Evolutionary conservation across 2,888 invertebrate genomes (phyloP), one percentile per base, ranked within the genome.

Genomic region (Synergus umbraculus): DNA sequence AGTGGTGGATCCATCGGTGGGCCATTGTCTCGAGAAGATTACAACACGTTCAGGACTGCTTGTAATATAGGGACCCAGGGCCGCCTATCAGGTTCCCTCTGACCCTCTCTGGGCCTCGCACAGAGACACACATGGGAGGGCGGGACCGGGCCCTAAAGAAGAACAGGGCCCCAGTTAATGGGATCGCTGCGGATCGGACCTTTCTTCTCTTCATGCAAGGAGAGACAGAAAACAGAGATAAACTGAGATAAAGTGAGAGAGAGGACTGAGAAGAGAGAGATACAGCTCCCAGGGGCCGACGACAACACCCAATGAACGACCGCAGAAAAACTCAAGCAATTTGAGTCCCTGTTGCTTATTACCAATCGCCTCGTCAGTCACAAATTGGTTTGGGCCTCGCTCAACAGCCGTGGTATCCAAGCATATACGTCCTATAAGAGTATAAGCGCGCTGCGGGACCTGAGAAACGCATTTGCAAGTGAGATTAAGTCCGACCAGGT

Each of bases 11-110:
- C 88, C 87, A 88, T 88, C 88, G 88, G 89, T 87, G 89, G 88
- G 87, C 89, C 88, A 91, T 92, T 92, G 92, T 92, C 91, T 92
- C 91, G 89, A 90, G 90, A 90, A 91, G 89, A 92, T 92, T 92
- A 89, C 92, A 91, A 91, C 92, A 91, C 92, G 91, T 92, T 90
- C 90, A 88, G 89, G 87, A 87, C 88, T 89, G 90, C 88, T 91
- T 90, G 89, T 91, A 91, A 91, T 91, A 89, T 89, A 89, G 88
- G 88, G 89, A 90, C 85, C 84, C 85, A 83, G 83, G 82, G 83
- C 83, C 80, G 85, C 83, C 79, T 79, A 83, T 82, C 85, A 81
- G 65, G 77, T 81, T 78, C 86, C 80, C 83, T 82, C 84, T 86
- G 67, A 64, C 81, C 84, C 83, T 79, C 83, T 83, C 81, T 82